Percentiles rank a stretch among this genome's conserved stretches.
These are phyloP conservation scores for Crax fasciolata DNA, from an alignment of 2,797 vertebrate genomes.

Conservation along the genomic window DNA sequence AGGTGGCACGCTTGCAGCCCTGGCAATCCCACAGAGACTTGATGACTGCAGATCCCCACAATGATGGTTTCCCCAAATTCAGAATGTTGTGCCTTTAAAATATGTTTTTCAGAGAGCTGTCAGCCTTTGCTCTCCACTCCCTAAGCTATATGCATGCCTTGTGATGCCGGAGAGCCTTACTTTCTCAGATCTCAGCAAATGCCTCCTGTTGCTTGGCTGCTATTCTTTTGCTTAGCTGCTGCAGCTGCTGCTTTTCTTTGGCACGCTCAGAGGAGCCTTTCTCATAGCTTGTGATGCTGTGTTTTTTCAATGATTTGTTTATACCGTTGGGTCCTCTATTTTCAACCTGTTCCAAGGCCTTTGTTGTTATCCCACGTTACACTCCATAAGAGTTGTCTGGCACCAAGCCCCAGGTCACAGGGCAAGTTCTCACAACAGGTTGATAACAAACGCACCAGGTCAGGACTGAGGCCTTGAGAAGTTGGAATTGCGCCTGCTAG, in stretches of 20 bases:
- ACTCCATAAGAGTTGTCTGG: neutral
- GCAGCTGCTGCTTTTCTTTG: neutral
- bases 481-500: neutral
- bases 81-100: neutral
- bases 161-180: fast-evolving
- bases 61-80: neutral
- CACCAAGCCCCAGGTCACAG: neutral
- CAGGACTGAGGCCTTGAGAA: neutral
- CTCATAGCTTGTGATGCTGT: neutral
- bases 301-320: neutral
- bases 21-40: fast-evolving
- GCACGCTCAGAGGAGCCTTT: neutral
- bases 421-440: neutral
- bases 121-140: neutral
- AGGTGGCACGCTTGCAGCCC: neutral
- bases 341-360: neutral
- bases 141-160: neutral
- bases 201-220: neutral
- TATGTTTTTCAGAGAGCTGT: neutral
- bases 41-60: neutral
- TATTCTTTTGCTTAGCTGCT: neutral
- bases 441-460: fast-evolving
- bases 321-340: neutral
- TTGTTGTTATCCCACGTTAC: neutral
- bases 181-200: neutral